Evolutionary conservation across 2,113 vertebrate species (phyloP), one percentile per base, ranked within the genome.

Genomic region (Gasterosteus aculeatus): DNA sequence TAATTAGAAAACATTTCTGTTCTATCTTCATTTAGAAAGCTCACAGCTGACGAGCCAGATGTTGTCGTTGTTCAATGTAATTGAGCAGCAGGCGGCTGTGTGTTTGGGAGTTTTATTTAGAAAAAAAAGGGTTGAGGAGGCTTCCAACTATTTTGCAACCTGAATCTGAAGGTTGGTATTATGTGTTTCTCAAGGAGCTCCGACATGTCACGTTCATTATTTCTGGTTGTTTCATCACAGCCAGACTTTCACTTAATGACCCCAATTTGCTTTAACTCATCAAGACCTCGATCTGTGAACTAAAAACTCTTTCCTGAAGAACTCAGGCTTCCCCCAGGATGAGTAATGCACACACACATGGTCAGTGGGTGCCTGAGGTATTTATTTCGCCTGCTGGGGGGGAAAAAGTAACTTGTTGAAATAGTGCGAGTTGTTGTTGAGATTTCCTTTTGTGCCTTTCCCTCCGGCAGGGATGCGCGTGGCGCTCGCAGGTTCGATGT

Each of bases 1-100:
- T 67, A 33, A 31, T 38, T 5, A 3, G 63, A 64, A 70, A 46
- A 29, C 54, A 62, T 6, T 15, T 7, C 16, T 41, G 64, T 35
- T 68, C 41, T 18, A 54, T 38, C 47, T 70, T 60, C 2, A 26
- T 18, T 44, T 18, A 38, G 35, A 54, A 26, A 15, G 12, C 58
- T 62, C 31, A 29, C 69, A 77, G 80, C 63, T 73, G 70, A 60
- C 2, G 1, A 10, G 4, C 60, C 75, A 75, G 66, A 71, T 83
- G 69, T 66, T 46, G 65, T 62, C 62, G 26, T 49, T 54, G 60
- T 66, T 26, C 47, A n/a, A n/a, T 7, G 18, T 49, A 2, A 46
- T 15, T 5, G 39, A 75, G 65, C 65, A 65, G 66, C 59, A 47
- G 44, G 38, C 53, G 60, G 60, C 18, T 75, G 71, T 41, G 39